These are phyloP conservation scores for Sarcophilus harrisii DNA, from an alignment of 2,797 vertebrate genomes.

Conservation along the genomic window DNA sequence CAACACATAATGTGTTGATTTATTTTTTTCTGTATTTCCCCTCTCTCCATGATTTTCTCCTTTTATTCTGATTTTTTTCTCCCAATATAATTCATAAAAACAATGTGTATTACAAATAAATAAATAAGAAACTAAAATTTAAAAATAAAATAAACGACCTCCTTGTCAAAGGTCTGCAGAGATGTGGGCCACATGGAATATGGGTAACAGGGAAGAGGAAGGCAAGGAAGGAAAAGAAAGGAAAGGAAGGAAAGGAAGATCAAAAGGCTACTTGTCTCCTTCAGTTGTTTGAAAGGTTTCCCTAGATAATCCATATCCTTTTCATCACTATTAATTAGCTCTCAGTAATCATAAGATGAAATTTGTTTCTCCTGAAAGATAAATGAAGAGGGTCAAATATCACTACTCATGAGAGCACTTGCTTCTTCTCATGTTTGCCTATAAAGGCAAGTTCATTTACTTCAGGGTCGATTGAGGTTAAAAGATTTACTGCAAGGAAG, in stretches of 20 bases:
- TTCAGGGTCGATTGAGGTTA: constrained; percentile 61
- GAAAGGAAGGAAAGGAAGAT: constrained; percentile 12
- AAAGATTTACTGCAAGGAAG: constrained; percentile 64
- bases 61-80: no score
- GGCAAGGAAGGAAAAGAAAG: neutral
- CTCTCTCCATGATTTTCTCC: no score
- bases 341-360: constrained; percentile 46
- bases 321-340: constrained; percentile 6
- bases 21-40: no score
- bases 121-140: no score
- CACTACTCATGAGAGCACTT: constrained; percentile 36
- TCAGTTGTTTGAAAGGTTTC: neutral
- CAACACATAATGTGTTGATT: no score
- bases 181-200: constrained; percentile 42
- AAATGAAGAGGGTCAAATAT: constrained; percentile 47
- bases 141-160: neutral
- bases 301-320: neutral
- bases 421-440: constrained; percentile 49
- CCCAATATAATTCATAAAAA: no score
- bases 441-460: constrained; percentile 66
- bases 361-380: constrained; percentile 59
- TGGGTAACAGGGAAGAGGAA: neutral
- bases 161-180: constrained; percentile 50
- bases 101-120: no score
- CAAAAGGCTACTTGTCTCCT: constrained; percentile 19